Evolutionary conservation across 1,140 invertebrate genomes (phyloP).

Genomic region (Sminthurides bifidus): DNA sequence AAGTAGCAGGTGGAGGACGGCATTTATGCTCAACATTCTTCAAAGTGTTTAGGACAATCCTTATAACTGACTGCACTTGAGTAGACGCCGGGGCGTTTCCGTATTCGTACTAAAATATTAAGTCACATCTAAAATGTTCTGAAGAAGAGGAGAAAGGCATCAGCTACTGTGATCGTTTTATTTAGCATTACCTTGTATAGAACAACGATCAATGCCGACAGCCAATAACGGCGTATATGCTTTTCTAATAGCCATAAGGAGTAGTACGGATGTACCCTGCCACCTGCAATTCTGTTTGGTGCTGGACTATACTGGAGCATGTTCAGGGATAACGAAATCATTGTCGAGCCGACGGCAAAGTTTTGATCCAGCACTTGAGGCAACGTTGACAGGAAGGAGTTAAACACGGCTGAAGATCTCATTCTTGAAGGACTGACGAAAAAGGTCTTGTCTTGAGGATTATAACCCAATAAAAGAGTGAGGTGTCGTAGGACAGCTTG

Average conservation of each 20-base stretch:
- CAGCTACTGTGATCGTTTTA: constrained; percentile 82
- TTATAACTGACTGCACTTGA: constrained; percentile 67
- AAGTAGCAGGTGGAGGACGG: constrained; percentile 60
- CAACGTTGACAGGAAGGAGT: constrained; percentile 83
- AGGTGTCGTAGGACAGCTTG: constrained; percentile 83
- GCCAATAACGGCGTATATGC: constrained; percentile 75
- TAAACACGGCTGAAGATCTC: constrained; percentile 83
- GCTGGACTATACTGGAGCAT: constrained; percentile 80
- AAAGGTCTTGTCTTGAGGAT: constrained; percentile 75
- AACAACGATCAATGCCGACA: constrained; percentile 83
- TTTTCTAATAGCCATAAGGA: constrained; percentile 79
- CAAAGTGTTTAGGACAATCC: constrained; percentile 86
- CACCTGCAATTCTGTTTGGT: constrained; percentile 47
- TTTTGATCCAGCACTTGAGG: constrained; percentile 90
- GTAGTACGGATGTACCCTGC: constrained; percentile 50
- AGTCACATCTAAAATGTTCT: no score
- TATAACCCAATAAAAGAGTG: constrained; percentile 86
- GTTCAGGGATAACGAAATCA: constrained; percentile 71
- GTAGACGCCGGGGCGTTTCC: constrained; percentile 63
- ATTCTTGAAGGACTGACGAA: constrained; percentile 77
- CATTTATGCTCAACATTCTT: constrained; percentile 82
- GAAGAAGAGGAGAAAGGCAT: constrained; percentile 60
- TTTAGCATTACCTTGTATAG: constrained; percentile 89
- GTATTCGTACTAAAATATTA: constrained; percentile 71
- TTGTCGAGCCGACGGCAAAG: constrained; percentile 72